Percentiles rank a stretch among this genome's conserved stretches.
Evolutionary conservation across 2,797 vertebrate species (phyloP).

Genomic region (Poecilia picta): DNA sequence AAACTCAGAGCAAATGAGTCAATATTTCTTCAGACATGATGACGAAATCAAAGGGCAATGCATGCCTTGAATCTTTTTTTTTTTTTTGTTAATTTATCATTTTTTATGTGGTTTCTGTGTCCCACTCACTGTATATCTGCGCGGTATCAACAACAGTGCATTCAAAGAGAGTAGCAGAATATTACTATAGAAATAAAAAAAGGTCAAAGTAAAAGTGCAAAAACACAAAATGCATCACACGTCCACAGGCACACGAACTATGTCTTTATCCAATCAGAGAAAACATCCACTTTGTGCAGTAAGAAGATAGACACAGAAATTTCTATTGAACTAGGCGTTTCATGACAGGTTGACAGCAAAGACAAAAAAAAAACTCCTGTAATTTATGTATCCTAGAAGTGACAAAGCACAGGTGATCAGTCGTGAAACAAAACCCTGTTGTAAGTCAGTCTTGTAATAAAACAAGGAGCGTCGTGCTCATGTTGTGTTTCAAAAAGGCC

Average conservation of each 20-base stretch:
- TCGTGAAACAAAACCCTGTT: conserved; percentile 55
- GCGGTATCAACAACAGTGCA: conserved; percentile 53
- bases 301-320: conserved; percentile 90
- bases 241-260: conserved; percentile 64
- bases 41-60: conserved; percentile 33
- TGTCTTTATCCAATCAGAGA: conserved; percentile 76
- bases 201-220: conserved; percentile 55
- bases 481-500: conserved; percentile 76
- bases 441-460: conserved; percentile 48
- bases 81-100: conserved; percentile 10
- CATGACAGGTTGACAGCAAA: conserved; percentile 75
- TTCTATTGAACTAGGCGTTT: conserved; percentile 85
- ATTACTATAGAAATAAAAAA: conserved; percentile 40
- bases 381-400: conserved; percentile 21
- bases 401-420: conserved; percentile 49
- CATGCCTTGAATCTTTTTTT: conserved; percentile 15
- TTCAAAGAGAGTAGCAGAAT: conserved; percentile 73
- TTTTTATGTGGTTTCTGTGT: conserved; percentile 26
- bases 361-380: conserved; percentile 25
- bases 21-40: conserved; percentile 26
- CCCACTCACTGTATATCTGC: conserved; percentile 22
- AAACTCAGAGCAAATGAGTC: conserved; percentile 16
- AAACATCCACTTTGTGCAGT: conserved; percentile 88
- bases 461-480: conserved; percentile 56
- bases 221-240: conserved; percentile 79